Conservation (phyloP, 2,797 vertebrate species). For the Perodicticus potto region DNA sequence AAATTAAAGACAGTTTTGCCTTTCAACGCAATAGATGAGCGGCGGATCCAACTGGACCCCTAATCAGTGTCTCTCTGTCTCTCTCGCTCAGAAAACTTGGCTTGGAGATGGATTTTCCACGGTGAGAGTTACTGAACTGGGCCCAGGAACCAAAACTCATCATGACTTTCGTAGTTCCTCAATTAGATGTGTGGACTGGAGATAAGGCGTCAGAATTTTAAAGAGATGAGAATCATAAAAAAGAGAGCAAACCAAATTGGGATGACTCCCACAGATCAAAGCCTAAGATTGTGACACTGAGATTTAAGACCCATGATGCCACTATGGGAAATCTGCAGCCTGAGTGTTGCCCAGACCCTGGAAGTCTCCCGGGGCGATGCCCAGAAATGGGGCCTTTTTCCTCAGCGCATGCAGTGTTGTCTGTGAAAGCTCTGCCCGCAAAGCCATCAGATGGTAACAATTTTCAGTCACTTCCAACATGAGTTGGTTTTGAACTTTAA, state of each 20-base stretch:
- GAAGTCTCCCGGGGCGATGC: slow-evolving; percentile 72
- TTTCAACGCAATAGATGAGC: slow-evolving; percentile 77
- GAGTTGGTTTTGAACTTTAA: slow-evolving; percentile 92
- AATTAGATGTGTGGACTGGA: neutral
- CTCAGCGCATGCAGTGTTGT: slow-evolving; percentile 81
- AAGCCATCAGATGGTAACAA: slow-evolving; percentile 91
- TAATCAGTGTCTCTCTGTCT: slow-evolving; percentile 47
- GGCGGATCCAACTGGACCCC: slow-evolving; percentile 72
- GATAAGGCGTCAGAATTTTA: slow-evolving; percentile 20
- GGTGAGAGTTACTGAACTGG: neutral
- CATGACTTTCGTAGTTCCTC: neutral
- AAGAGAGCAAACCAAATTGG: neutral
- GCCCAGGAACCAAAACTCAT: neutral
- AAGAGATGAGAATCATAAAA: neutral
- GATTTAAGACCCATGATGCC: slow-evolving; percentile 61
- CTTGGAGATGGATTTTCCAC: slow-evolving; percentile 61
- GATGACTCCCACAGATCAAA: slow-evolving; percentile 17
- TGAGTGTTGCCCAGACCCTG: slow-evolving; percentile 61
- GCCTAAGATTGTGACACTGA: neutral
- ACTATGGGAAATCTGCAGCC: slow-evolving; percentile 48
- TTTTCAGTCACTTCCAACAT: slow-evolving; percentile 91
- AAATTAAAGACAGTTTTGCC: slow-evolving; percentile 83
- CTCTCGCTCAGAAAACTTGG: slow-evolving; percentile 58
- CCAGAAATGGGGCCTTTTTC: slow-evolving; percentile 84
- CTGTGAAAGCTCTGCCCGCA: slow-evolving; percentile 87